phyloP scores from a whole-genome alignment of 2,113 vertebrate genomes.

The Poecile atricapillus region DNA sequence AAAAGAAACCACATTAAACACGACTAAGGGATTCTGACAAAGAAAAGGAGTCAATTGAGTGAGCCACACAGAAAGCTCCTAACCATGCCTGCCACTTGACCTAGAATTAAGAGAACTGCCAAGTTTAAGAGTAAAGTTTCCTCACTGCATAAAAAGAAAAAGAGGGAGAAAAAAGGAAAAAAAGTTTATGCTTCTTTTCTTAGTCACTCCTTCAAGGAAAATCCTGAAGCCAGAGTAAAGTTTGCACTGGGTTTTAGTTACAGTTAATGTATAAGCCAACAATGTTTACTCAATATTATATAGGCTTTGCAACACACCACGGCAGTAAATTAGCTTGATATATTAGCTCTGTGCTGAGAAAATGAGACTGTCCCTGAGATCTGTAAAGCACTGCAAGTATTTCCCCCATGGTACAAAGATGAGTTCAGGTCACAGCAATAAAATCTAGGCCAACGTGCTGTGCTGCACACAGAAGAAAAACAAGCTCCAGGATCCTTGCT shows the following conservation, averaged over 20 bases:
- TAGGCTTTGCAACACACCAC: conserved; percentile 62
- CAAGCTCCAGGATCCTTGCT: background rate
- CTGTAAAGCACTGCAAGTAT: conserved; percentile 54
- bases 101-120: conserved; percentile 46
- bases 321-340: conserved; percentile 60
- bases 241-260: conserved; percentile 65
- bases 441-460: conserved; percentile 60
- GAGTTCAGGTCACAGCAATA: conserved; percentile 67
- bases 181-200: background rate
- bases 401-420: conserved; percentile 59
- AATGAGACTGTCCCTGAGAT: conserved; percentile 40
- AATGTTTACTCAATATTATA: conserved; percentile 61
- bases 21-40: background rate
- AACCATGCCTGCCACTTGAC: conserved; percentile 17
- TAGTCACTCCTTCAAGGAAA: conserved; percentile 57
- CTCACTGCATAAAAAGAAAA: background rate
- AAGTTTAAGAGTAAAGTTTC: conserved; percentile 29
- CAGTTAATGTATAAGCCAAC: conserved; percentile 69
- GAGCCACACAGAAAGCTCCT: background rate
- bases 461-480: conserved; percentile 35
- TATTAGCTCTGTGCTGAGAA: conserved; percentile 63
- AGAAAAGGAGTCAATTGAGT: background rate
- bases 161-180: fast-evolving
- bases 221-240: conserved; percentile 52
- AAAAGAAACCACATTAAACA: background rate